Base-by-base conservation (phyloP, 2,888 invertebrate species). In the Drosophila neutralis region DNA sequence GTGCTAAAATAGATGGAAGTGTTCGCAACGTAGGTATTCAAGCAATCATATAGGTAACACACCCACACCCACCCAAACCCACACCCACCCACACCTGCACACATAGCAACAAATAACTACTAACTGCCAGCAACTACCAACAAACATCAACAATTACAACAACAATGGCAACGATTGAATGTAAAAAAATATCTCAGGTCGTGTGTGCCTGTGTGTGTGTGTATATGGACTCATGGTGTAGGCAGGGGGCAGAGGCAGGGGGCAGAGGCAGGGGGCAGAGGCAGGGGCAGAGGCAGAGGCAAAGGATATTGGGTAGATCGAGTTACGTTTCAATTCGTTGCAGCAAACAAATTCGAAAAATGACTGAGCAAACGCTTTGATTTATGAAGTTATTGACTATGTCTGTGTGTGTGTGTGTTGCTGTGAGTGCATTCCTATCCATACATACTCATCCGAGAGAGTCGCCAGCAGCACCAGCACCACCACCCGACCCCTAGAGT, bases 331-430 rank as follows among this genome's bases (percentile, higher is more conserved):
- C 72, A 72, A 68, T 76, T 65, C 68, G 79, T 48, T 75, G 83
- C 83, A 71, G 82, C 90, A 87, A 89, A 84, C 90, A 85, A 85
- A 85, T 85, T 85, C 90, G 77, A 78, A 86, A 84, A 86, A 88
- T 88, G 88, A 84, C 90, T 85, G 90, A 85, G 90, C 88, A 88
- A 90, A 86, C 90, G 83, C 90, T 87, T 85, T 85, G 85, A 85
- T 85, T 86, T 90, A 86, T 86, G 88, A 86, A 86, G 86, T 90
- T 90, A 88, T 90, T 73, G 76, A 77, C 66, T 82, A 33, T 58
- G 36, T 64, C 29, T 45, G 42, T 18, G 70, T 53, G 67, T 57
- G 40, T 21, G 59, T 29, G 45, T 27, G 49, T 49, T 35, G 10
- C 13, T 35, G 11, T 42, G 71, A 61, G 53, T 70, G 74, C 69